Base-by-base conservation (phyloP, 2,888 invertebrate species). In the Drosophila anomalata region DNA sequence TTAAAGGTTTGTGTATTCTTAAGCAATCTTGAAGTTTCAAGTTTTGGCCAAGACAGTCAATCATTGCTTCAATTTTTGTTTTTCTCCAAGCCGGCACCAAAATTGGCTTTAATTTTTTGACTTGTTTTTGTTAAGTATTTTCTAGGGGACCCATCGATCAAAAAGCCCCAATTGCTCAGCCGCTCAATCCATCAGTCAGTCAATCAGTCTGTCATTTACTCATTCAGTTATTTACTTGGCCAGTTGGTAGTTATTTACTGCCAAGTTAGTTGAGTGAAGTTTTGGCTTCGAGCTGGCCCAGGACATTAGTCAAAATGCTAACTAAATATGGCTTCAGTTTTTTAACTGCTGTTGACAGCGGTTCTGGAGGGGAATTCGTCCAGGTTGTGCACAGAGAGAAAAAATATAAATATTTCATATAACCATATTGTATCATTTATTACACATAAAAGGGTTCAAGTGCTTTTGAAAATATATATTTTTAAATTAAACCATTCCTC, bases 221-320 rank as follows among this genome's bases (percentile, higher is more conserved):
- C 41, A 42, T 12, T n/a, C n/a, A 36, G 12, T 54, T 24, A 22
- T 26, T 54, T 29, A 59, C 59, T 8, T 14, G 20, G 17, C 14
- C 39, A 39, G 39, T 39, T 39, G 6, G 39, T 17, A 36, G 12
- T 54, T 24, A 22, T 26, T 54, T 29, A 59, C 59, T 8, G 39
- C 17, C 9, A 20, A 56, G 57, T 47, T 46, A 56, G 46, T 47
- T 33, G 42, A 8, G 41, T 33, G 26, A 44, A 59, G 20, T 44
- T 59, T 33, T 39, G 33, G 26, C 20, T 39, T 56, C 17, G 41
- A 17, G 7, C 41, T 20, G 24, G 51, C 20, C 41, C 20, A 20
- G 57, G 46, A 52, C 67, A 68, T 68, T 68, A 42, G 57, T 68
- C 66, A 68, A 68, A 68, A 57, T 48, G 52, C 48, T 53, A 67